Conservation (phyloP, 2,113 vertebrate genomes). For the Archilochus colubris region DNA sequence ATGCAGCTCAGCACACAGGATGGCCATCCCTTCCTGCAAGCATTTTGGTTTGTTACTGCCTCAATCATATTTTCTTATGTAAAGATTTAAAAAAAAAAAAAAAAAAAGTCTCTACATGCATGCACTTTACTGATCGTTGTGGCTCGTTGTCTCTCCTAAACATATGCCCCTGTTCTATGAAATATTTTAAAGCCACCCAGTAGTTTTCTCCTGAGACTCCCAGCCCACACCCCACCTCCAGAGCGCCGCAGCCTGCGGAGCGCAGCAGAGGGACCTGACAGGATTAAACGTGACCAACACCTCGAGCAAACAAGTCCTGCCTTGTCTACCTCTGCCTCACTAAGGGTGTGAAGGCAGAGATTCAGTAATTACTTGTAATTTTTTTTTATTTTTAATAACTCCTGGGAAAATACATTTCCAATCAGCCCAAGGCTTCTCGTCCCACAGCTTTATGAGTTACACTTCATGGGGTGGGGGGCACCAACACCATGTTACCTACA, state of each 20-base stretch:
- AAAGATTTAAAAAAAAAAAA: background rate
- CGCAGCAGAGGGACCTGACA: background rate
- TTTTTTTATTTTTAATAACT: background rate
- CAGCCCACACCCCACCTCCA: background rate
- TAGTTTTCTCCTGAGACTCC: background rate
- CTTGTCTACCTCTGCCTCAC: constrained; percentile 45
- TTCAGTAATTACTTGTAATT: background rate
- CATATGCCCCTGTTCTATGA: background rate
- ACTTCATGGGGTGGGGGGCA: background rate
- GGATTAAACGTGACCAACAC: background rate
- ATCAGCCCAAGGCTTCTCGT: background rate
- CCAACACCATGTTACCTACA: background rate
- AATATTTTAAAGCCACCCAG: background rate
- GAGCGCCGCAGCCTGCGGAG: background rate
- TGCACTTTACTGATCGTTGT: background rate
- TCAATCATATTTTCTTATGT: background rate
- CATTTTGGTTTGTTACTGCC: background rate
- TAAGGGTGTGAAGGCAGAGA: constrained; percentile 27
- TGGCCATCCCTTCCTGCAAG: background rate
- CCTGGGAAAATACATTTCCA: background rate
- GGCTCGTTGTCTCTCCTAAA: background rate
- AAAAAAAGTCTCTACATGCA: background rate
- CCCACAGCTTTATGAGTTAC: background rate
- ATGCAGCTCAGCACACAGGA: background rate
- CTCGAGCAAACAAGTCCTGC: constrained; percentile 42